Evolutionary conservation across 2,113 vertebrate species (phyloP).

Genomic region (Syngnathus floridae): DNA sequence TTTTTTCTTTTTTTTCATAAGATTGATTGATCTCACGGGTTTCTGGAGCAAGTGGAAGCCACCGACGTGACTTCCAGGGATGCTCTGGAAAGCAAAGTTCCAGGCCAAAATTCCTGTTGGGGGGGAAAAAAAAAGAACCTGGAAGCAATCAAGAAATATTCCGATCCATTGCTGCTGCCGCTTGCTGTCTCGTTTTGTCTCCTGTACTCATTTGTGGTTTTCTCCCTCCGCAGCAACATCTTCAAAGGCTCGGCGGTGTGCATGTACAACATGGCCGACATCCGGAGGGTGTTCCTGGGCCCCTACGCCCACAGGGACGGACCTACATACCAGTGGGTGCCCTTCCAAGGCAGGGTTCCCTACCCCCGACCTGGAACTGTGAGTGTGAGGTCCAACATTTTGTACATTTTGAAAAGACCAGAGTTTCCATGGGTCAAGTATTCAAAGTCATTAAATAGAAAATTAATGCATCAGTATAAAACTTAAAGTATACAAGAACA

Average conservation of each 20-base stretch:
- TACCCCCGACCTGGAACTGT: slow-evolving; percentile 96
- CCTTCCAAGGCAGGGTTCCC: slow-evolving; percentile 90
- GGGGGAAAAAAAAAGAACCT: slow-evolving; percentile 34
- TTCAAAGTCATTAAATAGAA: too few species aligned
- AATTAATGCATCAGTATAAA: too few species aligned
- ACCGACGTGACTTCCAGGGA: slow-evolving; percentile 38
- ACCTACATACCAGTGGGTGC: slow-evolving; percentile 96
- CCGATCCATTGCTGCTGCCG: slow-evolving; percentile 47
- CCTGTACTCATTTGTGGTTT: not conserved
- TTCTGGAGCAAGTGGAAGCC: slow-evolving; percentile 34
- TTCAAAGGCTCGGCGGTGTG: slow-evolving; percentile 96
- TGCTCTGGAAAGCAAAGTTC: slow-evolving; percentile 9
- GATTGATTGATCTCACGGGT: slow-evolving; percentile 35
- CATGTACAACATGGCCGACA: slow-evolving; percentile 95
- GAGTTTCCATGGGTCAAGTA: too few species aligned
- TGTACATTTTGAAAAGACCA: not conserved
- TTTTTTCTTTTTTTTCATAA: not conserved
- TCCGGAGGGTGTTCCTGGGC: slow-evolving; percentile 91
- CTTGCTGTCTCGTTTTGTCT: slow-evolving; percentile 11
- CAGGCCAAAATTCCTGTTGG: slow-evolving; percentile 59
- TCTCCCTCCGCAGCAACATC: slow-evolving; percentile 78
- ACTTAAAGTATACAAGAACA: too few species aligned
- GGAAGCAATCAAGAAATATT: slow-evolving; percentile 57
- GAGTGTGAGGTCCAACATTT: slow-evolving; percentile 48
- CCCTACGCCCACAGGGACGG: slow-evolving; percentile 95